Evolutionary conservation across 2,113 vertebrate species (phyloP).

Genomic region (Ia io): DNA sequence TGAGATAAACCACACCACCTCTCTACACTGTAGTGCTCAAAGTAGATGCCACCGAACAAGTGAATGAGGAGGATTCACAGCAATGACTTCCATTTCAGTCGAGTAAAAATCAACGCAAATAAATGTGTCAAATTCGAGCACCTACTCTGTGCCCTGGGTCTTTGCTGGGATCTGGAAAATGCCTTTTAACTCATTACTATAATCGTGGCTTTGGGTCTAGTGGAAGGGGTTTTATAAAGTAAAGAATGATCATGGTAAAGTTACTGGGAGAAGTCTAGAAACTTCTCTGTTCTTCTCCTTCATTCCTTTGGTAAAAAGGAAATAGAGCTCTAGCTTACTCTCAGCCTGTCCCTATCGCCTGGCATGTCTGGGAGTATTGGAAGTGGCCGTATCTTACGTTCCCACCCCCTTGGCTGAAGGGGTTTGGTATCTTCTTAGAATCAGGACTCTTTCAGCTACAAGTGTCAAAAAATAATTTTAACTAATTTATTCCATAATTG

Average conservation of each 20-base stretch:
- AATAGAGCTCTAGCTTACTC: neutral
- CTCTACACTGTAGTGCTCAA: neutral
- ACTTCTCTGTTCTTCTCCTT: neutral
- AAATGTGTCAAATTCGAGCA: constrained; percentile 7
- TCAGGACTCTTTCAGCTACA: neutral
- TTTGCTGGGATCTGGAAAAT: neutral
- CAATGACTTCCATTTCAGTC: neutral
- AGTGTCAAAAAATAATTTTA: neutral
- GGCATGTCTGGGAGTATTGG: neutral
- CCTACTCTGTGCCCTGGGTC: neutral
- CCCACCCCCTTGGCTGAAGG: neutral
- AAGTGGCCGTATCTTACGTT: neutral
- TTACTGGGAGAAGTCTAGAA: neutral
- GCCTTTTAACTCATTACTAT: neutral
- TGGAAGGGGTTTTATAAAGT: neutral
- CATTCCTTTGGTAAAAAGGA: neutral
- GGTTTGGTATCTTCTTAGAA: neutral
- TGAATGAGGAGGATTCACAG: neutral
- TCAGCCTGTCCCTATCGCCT: neutral
- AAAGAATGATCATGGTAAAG: constrained; percentile 4
- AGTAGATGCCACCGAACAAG: neutral
- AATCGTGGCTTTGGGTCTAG: neutral
- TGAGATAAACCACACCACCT: neutral
- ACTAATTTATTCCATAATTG: neutral
- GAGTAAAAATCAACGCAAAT: neutral